Evolutionary conservation across 2,797 vertebrate genomes (phyloP).

Genomic region (Lacerta bilineata): DNA sequence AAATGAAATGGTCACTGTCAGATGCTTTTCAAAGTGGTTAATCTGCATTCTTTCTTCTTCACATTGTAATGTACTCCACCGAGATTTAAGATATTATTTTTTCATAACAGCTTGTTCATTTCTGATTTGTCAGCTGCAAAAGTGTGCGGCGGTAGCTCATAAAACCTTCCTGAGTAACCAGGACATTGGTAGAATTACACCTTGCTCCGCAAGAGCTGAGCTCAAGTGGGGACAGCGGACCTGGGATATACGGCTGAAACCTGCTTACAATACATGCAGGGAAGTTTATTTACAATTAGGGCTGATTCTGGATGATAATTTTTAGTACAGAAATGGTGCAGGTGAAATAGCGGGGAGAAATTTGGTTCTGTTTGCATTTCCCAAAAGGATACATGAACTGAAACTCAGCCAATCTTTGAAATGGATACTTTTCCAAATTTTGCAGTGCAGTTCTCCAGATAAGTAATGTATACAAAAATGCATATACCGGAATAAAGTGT

Average conservation of each 20-base stretch:
- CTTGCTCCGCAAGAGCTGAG: neutral
- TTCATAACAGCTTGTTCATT: conserved; percentile 18
- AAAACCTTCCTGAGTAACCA: neutral
- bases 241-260: too few species aligned
- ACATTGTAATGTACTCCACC: conserved; percentile 21
- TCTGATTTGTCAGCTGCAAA: conserved; percentile 17
- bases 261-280: too few species aligned
- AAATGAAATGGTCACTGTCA: conserved; percentile 22
- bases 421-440: too few species aligned
- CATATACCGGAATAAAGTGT: too few species aligned
- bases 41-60: conserved; percentile 33
- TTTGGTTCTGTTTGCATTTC: too few species aligned
- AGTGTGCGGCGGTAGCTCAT: neutral
- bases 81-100: conserved; percentile 28
- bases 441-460: too few species aligned
- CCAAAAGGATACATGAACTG: too few species aligned
- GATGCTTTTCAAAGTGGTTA: conserved; percentile 11
- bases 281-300: too few species aligned
- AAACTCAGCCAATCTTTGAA: too few species aligned
- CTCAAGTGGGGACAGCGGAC: neutral
- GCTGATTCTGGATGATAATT: too few species aligned
- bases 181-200: neutral
- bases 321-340: neutral
- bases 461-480: too few species aligned
- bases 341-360: too few species aligned